Evolutionary conservation across 2,113 vertebrate species (phyloP), one percentile per base, ranked within the genome.

Genomic region (Synodontis membranacea): DNA sequence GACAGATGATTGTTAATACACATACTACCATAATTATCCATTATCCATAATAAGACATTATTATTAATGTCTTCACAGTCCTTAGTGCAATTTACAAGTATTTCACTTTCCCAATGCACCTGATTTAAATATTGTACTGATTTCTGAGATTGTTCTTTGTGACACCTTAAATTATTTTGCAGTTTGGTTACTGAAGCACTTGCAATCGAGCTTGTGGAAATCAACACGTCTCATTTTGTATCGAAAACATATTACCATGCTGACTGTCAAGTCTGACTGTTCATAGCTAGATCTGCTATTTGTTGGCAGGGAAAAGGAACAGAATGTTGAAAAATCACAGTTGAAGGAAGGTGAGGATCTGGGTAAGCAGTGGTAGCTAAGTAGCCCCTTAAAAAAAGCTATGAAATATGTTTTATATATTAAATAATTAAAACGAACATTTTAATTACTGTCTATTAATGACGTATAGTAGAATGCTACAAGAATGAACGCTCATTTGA

Each of bases 401-500:
- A 31, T 9, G 31, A 54, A 70, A 37, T 42, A 56, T 54, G 23
- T 84, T 84, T 62, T 46, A 31, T 34, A 2, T 28, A 68, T 54
- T 54, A 48, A 25, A 12, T 86, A 34, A 7, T 86, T 86, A 60
- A 58, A 56, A 50, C 5, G 17, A 48, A n/a, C 6, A 23, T 76
- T 75, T 76, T 2, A 34, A 34, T 17, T 60, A 42, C n/a, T 23
- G 31, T 82, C 21, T 78, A 37, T 84, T 58, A 56, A 75, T 44
- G 0, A 44, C 5, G 58, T 11, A 46, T 39, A 86, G 76, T 80
- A 87, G 87, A 78, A 80, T 62, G 48, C 74, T 64, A 62, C 80
- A 60, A 64, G 81, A 82, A 80, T 28, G 34, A 72, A 80, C 60
- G 72, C 54, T 62, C 58, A 83, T 46, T 79, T 34, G 25, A 64